Conservation (phyloP, 2,888 invertebrate genomes). For the Latheticus oryzae region DNA sequence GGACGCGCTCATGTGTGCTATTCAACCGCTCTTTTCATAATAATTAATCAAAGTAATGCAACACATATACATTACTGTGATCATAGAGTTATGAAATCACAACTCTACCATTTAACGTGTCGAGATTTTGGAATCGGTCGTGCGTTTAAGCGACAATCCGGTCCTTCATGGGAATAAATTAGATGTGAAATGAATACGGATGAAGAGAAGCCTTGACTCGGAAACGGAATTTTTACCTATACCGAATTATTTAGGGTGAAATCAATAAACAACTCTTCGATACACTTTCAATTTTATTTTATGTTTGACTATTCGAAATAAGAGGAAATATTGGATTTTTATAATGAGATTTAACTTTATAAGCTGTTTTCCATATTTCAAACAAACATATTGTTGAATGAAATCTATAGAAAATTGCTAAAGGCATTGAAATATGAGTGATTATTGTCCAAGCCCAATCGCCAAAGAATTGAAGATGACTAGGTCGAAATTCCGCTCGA, state of each 20-base stretch:
- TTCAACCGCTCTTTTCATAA: slow-evolving; percentile 27
- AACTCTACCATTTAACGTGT: slow-evolving; percentile 16
- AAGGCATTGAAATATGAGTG: slow-evolving; percentile 92
- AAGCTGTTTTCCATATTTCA: slow-evolving; percentile 96
- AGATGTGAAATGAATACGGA: slow-evolving; percentile 15
- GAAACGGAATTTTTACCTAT: no score
- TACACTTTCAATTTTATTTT: neutral
- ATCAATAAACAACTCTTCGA: neutral
- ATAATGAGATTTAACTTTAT: slow-evolving; percentile 89
- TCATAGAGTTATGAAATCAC: slow-evolving; percentile 32
- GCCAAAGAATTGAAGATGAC: slow-evolving; percentile 92
- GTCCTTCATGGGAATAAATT: slow-evolving; percentile 4
- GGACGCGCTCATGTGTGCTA: slow-evolving; percentile 27
- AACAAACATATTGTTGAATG: slow-evolving; percentile 95
- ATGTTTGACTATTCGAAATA: slow-evolving; percentile 5
- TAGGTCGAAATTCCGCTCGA: slow-evolving; percentile 90
- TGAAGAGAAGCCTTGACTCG: neutral
- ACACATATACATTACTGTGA: slow-evolving; percentile 32
- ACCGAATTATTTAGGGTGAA: no score
- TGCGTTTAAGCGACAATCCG: slow-evolving; percentile 17
- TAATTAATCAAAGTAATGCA: slow-evolving; percentile 37
- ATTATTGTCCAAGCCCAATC: slow-evolving; percentile 97
- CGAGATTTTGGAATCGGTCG: slow-evolving; percentile 5
- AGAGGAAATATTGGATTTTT: slow-evolving; percentile 71
- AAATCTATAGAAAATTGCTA: slow-evolving; percentile 93